Conservation (phyloP, 2,113 vertebrate species). For the Anas platyrhynchos region DNA sequence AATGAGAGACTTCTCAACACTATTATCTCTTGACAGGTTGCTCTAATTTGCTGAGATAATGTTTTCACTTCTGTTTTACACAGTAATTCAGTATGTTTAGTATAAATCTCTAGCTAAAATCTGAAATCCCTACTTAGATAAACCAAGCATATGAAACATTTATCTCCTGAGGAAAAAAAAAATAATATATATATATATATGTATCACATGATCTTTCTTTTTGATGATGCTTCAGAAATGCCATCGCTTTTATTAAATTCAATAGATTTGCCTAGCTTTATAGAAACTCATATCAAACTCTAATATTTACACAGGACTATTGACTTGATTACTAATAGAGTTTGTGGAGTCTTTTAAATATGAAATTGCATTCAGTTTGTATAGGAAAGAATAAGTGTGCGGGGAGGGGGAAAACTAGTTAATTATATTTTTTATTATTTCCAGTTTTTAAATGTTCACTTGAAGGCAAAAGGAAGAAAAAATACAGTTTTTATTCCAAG, state of each 20-base stretch:
- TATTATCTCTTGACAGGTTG: neutral
- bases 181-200: too few relatives aligned
- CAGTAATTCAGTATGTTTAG: constrained; percentile 22
- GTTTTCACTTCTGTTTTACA: neutral
- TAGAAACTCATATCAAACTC: neutral
- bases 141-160: neutral
- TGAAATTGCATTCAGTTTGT: neutral
- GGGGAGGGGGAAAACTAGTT: neutral
- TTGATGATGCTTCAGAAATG: neutral
- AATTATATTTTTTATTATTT: neutral
- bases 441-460: neutral
- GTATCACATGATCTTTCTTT: neutral
- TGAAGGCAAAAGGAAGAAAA: neutral
- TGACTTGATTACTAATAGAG: neutral
- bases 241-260: neutral
- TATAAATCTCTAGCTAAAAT: constrained; percentile 32
- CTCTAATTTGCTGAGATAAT: constrained; percentile 7
- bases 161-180: neutral
- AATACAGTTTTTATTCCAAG: neutral
- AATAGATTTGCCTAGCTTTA: neutral
- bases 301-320: neutral
- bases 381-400: neutral
- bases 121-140: constrained; percentile 21
- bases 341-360: neutral
- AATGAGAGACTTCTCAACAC: neutral